Evolutionary conservation across 2,797 vertebrate genomes (phyloP).

Genomic region (Buphagus erythrorhynchus): DNA sequence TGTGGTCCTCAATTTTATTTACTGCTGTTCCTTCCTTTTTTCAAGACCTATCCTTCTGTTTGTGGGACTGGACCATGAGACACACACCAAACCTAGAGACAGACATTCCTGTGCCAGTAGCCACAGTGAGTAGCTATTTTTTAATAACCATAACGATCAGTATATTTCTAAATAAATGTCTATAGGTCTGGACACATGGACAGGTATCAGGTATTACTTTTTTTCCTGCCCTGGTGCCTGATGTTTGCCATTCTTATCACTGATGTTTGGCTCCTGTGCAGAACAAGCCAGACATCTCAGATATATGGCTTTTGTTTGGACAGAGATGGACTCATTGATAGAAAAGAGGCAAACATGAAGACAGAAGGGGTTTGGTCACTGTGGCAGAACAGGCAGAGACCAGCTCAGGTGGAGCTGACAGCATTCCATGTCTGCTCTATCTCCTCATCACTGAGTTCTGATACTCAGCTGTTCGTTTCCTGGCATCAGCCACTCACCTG

Average conservation of each 20-base stretch:
- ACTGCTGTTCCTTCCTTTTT: not conserved
- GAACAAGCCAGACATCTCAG: not conserved
- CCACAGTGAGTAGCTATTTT: not conserved
- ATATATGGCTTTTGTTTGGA: constrained; percentile 53
- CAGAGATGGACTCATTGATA: not conserved
- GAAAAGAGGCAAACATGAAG: not conserved
- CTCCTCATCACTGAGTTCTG: not conserved
- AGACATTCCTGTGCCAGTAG: not conserved
- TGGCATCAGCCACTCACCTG: not conserved
- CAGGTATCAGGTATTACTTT: not conserved
- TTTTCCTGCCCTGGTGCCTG: not conserved
- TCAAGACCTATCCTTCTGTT: not conserved
- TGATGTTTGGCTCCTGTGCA: constrained; percentile 2
- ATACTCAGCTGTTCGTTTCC: not conserved
- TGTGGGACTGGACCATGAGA: not conserved
- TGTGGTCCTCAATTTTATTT: not conserved
- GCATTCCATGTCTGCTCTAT: not conserved
- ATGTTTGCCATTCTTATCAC: constrained; percentile 46
- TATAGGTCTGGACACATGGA: not conserved
- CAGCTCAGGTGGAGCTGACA: not conserved
- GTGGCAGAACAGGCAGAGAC: not conserved
- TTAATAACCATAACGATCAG: not conserved
- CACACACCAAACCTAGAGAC: not conserved
- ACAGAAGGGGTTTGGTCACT: not conserved
- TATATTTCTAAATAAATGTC: not conserved